Conservation (phyloP, 2,797 vertebrate species). For the Lophura swinhoii region DNA sequence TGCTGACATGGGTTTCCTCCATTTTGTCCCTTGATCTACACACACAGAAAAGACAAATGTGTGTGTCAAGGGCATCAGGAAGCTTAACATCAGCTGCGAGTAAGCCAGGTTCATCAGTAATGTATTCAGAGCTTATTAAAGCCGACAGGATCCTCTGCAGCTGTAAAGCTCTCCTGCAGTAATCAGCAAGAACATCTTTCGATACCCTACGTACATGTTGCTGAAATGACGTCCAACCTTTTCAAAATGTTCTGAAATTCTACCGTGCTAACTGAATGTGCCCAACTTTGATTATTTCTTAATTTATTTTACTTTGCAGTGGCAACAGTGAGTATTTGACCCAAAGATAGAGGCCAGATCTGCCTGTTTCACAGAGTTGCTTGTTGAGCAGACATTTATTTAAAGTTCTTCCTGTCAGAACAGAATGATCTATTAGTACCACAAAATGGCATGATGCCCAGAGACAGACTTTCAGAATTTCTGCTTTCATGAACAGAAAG, state of each 20-base stretch:
- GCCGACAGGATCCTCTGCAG: neutral
- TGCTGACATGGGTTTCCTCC: neutral
- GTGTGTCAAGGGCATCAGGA: neutral
- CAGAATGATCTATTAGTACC: constrained; percentile 43
- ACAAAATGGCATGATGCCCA: constrained; percentile 46
- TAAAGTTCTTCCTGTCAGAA: constrained; percentile 35
- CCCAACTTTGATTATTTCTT: neutral
- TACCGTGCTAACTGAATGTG: neutral
- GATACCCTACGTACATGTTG: accelerated
- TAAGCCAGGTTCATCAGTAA: neutral
- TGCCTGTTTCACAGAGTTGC: constrained; percentile 17
- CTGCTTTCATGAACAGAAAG: constrained; percentile 41
- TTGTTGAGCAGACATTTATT: constrained; percentile 5
- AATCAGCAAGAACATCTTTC: neutral
- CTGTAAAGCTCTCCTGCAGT: neutral
- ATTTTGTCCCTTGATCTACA: neutral
- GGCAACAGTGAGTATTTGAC: constrained; percentile 9
- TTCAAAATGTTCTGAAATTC: neutral
- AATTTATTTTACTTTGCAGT: neutral
- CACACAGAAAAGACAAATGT: neutral
- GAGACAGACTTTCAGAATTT: constrained; percentile 49
- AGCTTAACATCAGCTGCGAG: neutral
- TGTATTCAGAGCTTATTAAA: neutral
- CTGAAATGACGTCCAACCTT: neutral
- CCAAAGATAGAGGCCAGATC: neutral